Base-by-base conservation (phyloP, 2,888 invertebrate species). In the Hermodice carunculata region DNA sequence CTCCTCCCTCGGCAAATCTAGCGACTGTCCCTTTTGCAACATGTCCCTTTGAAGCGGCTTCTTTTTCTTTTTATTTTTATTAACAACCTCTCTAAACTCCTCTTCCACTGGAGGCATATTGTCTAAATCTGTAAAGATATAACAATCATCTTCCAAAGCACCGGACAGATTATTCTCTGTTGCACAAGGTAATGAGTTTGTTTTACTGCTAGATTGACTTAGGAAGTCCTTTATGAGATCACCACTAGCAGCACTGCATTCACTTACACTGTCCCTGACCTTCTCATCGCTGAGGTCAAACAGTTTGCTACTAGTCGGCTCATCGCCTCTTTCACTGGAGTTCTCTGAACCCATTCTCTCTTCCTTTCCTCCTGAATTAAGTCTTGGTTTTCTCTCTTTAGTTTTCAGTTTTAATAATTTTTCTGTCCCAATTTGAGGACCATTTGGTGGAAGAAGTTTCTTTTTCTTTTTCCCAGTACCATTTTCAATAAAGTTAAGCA, bases 61-160 rank as follows among this genome's bases (percentile, higher is more conserved):
- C n/a, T n/a, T n/a, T n/a, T 37, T 8, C 17, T 8, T 37, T 17
- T 37, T 37, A 14, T 14, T 37, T 8, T n/a, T n/a, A n/a, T n/a
- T n/a, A n/a, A n/a, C n/a, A 5, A 78, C 73, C 51, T 72, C 71
- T 17, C 40, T 40, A 64, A 79, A 79, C 53, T 80, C 78, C 44
- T 73, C 75, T 28, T 61, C 61, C 49, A 77, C 76, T 34, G 71
- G 70, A 34, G 67, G 69, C 1, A 71, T 53, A 54, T 44, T 60
- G 19, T 78, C 76, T 60, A 79, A 66, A 56, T 80, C 80, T 17
- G 80, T 80, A 54, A 80, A 80, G 32, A 77, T 77, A 56, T 75
- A 80, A 24, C 65, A 57, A 28, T 54, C 58, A 43, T 54, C 43
- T 8, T 42, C 54, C 26, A 34, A 40, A 24, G 42, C 11, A 28